Evolutionary conservation across 2,113 vertebrate species (phyloP), one percentile per base, ranked within the genome.

Genomic region (Hippopotamus amphibius): DNA sequence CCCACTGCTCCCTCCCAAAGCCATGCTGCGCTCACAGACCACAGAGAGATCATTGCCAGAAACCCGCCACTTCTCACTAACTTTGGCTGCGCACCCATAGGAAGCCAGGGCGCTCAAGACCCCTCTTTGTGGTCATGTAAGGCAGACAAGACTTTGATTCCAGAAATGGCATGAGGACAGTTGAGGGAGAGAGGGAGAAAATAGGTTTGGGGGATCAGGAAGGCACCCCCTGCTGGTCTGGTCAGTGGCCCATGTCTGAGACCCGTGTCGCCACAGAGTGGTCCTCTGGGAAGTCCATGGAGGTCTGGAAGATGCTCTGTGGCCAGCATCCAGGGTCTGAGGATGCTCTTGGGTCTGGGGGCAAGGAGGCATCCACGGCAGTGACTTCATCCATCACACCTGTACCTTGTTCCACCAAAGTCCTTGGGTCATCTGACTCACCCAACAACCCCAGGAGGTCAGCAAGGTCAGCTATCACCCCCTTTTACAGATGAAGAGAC

Each of bases 101-200:
- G 85, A 90, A 92, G 92, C 41, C 0, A 2, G 26, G 50, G 69
- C 17, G 46, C 79, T 41, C 65, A 19, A 68, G 74, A 61, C 84
- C 46, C 68, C 46, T 94, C 97, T 96, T 19, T 96, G 96, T 69
- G 97, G 97, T 97, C 90, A 30, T 90, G 95, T 97, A 96, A 97
- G 53, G 93, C 96, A 91, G 96, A 97, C 30, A 65, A 26, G 96
- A 86, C 96, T 97, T 98, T 97, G 97, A 97, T 93, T 97, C 88
- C 96, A 98, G 95, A 97, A 94, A 83, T 2, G 74, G 97, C 97
- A 97, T 90, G 90, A 98, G 96, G 97, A 97, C 98, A 97, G 90
- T 86, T 95, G 85, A 80, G 50, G 33, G 19, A 80, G 21, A 21
- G 19, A 26, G 12, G 55, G 33, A 26, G 8, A 22, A 68, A 68